Evolutionary conservation across 2,888 invertebrate species (phyloP), one percentile per base, ranked within the genome.

Genomic region (Malachius bipustulatus): DNA sequence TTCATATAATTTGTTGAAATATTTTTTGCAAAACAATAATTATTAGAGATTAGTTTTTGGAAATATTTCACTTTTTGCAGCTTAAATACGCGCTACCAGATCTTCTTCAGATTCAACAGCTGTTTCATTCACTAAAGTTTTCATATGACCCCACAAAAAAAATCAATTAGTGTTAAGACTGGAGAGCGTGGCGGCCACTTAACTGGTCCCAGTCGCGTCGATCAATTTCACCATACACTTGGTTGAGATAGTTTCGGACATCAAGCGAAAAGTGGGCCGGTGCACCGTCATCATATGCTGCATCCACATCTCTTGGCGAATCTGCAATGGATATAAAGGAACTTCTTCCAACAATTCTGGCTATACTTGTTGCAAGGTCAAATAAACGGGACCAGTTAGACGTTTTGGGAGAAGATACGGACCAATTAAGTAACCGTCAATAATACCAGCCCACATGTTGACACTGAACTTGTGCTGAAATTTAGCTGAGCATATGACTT

Each of bases 401-500:
- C 24, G 24, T 8, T 19, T 19, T 19, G 24, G 24, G 24, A 19
- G 24, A 19, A 19, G 9, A 10, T 28, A 9, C 8, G 28, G 28
- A 11, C 11, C 28, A 28, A 28, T 28, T 28, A 28, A 28, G 28
- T 28, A 11, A 28, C 28, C 28, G 28, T 28, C 28, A 11, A 28
- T 28, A 28, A 28, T 28, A 28, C 28, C 28, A 28, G 28, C 28
- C 28, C 28, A 28, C 28, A 28, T n/a, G 28, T 4, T 28, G 28
- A 28, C 28, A 10, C 28, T 28, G 28, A 28, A 28, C 28, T 28
- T 8, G 24, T 19, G 24, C 24, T 19, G 6, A 19, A 19, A 19
- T 19, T 19, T 28, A 9, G 10, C 10, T 28, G 4, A 10, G 4
- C 4, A 10, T n/a, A 24, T 24, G 24, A 9, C 9, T 8, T 24